Conservation (phyloP, 2,113 vertebrate genomes). For the Hippocampus comes region DNA sequence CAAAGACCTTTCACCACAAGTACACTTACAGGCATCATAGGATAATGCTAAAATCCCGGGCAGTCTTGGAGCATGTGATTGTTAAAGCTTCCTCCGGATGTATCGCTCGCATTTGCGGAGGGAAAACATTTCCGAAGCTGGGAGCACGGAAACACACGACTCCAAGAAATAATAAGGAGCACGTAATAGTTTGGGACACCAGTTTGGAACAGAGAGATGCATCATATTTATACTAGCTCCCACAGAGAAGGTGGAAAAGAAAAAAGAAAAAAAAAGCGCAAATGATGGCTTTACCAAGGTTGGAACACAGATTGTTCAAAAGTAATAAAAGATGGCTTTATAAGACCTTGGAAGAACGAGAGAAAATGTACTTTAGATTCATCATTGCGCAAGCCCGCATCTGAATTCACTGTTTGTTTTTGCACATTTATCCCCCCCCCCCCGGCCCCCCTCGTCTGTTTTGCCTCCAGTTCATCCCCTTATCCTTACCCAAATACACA, state of each 20-base stretch:
- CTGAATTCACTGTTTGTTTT: constrained; percentile 52
- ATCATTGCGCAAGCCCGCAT: constrained; percentile 44
- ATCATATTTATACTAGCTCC: constrained; percentile 45
- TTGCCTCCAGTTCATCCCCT: constrained; percentile 52
- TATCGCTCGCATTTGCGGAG: constrained; percentile 34
- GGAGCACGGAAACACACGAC: constrained; percentile 32
- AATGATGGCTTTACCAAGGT: constrained; percentile 14
- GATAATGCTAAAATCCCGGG: constrained; percentile 37
- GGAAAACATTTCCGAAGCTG: constrained; percentile 45
- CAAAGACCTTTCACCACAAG: constrained; percentile 36
- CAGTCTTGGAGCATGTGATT: constrained; percentile 29
- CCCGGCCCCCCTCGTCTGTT: constrained; percentile 16
- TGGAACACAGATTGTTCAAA: constrained; percentile 28
- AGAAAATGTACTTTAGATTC: constrained; percentile 52
- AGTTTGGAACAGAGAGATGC: constrained; percentile 35
- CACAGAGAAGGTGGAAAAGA: constrained; percentile 23
- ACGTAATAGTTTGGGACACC: constrained; percentile 40
- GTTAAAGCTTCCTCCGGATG: constrained; percentile 32
- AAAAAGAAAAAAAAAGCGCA: background rate
- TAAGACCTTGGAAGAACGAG: constrained; percentile 41
- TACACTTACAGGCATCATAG: constrained; percentile 22
- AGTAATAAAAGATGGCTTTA: constrained; percentile 6
- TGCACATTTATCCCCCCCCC: constrained; percentile 37
- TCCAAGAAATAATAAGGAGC: constrained; percentile 7
- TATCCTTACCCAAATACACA: constrained; percentile 58